Conservation (phyloP, 2,888 invertebrate genomes). For the Acleris cristana region DNA sequence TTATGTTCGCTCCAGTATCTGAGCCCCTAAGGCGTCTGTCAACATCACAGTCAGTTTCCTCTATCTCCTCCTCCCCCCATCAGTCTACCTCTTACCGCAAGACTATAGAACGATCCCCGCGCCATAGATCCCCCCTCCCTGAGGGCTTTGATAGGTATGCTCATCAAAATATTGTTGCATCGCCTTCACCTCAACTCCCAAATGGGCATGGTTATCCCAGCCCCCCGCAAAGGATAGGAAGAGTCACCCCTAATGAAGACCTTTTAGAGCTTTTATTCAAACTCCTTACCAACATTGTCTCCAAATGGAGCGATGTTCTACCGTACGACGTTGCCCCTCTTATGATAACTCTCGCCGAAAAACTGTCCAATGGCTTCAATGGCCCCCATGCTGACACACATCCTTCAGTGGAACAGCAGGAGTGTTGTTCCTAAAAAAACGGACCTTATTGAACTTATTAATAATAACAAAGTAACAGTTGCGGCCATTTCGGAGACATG, state of each 20-base stretch:
- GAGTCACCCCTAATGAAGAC: neutral
- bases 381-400: neutral
- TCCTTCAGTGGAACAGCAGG: slow-evolving; percentile 1
- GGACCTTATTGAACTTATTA: neutral
- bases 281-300: slow-evolving; percentile 1
- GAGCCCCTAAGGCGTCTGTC: too few relatives aligned
- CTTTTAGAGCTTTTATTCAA: neutral
- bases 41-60: too few relatives aligned
- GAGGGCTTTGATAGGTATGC: too few relatives aligned
- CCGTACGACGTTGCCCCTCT: neutral
- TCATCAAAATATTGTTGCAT: too few relatives aligned
- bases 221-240: neutral
- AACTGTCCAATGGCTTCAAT: neutral
- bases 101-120: too few relatives aligned
- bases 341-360: neutral
- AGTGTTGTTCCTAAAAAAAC: neutral
- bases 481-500: neutral
- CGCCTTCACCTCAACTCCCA: too few relatives aligned
- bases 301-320: neutral
- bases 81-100: too few relatives aligned
- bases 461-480: neutral
- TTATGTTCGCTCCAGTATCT: too few relatives aligned
- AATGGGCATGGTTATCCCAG: too few relatives aligned
- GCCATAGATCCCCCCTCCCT: too few relatives aligned
- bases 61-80: too few relatives aligned